Percentiles rank a stretch among this genome's conserved stretches.
These are phyloP conservation scores for Gnathonemus echidnorhynchus DNA, from an alignment of 2,113 vertebrate genomes.

Conservation along the genomic window DNA sequence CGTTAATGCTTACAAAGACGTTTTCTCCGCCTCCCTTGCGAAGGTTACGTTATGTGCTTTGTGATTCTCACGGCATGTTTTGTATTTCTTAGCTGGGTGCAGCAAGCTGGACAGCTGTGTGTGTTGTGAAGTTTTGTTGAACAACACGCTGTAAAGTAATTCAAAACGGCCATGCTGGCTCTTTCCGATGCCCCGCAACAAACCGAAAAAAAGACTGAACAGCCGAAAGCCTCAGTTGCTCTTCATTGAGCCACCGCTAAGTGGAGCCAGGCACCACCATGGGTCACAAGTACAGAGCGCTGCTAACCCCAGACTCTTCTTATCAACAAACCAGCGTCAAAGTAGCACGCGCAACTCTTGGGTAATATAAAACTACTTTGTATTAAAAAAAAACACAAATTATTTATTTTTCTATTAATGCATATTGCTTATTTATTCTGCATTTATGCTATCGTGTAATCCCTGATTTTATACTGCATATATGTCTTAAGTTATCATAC, in stretches of 20 bases:
- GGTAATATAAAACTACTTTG: slow-evolving; percentile 38
- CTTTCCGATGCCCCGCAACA: slow-evolving; percentile 76
- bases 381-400: background rate
- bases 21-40: background rate
- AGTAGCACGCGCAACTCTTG: slow-evolving; percentile 36
- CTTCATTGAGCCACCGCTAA: slow-evolving; percentile 67
- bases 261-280: slow-evolving; percentile 56
- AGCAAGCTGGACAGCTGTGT: background rate
- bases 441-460: background rate
- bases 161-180: slow-evolving; percentile 28
- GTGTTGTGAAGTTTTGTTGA: background rate
- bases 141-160: background rate
- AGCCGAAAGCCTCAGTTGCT: slow-evolving; percentile 60
- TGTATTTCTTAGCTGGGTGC: background rate
- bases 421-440: background rate
- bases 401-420: background rate
- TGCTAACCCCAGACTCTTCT: slow-evolving; percentile 58
- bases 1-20: background rate
- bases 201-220: slow-evolving; percentile 38
- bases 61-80: background rate
- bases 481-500: background rate
- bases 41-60: background rate
- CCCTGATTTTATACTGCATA: background rate
- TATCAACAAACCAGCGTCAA: slow-evolving; percentile 50
- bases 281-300: slow-evolving; percentile 43